A percentile compares a stretch with the other conserved stretches of the same genome.
These are phyloP conservation scores for Gastrophysa polygoni DNA, from an alignment of 2,888 invertebrate genomes.

Conservation along the genomic window DNA sequence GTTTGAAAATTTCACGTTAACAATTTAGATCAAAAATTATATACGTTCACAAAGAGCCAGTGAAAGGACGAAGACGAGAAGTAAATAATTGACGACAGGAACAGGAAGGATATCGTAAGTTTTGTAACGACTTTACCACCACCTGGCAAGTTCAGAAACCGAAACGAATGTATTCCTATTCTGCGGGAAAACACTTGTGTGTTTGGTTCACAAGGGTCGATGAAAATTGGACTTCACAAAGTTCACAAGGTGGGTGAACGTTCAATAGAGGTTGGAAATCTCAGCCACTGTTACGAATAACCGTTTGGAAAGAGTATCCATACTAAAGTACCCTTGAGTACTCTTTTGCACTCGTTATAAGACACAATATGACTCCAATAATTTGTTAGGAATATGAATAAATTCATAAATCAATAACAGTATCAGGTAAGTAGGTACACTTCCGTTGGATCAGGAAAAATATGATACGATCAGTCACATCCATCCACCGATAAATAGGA, in stretches of 20 bases:
- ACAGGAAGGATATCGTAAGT: slow-evolving; percentile 36
- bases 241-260: too few relatives aligned
- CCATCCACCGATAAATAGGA: too few relatives aligned
- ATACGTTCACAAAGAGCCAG: background rate
- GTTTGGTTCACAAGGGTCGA: slow-evolving; percentile 46
- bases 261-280: background rate
- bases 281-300: too few relatives aligned
- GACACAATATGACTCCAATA: too few relatives aligned
- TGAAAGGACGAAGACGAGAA: slow-evolving; percentile 17
- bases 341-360: too few relatives aligned
- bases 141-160: slow-evolving; percentile 53
- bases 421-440: too few relatives aligned
- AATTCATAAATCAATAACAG: too few relatives aligned
- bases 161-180: slow-evolving; percentile 53
- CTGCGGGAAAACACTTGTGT: slow-evolving; percentile 48
- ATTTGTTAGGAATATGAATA: too few relatives aligned
- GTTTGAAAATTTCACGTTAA: background rate
- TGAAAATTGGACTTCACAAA: slow-evolving; percentile 18
- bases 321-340: too few relatives aligned
- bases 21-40: background rate
- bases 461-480: too few relatives aligned
- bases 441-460: too few relatives aligned
- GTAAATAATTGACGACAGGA: slow-evolving; percentile 21
- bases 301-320: too few relatives aligned
- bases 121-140: slow-evolving; percentile 46